A percentile compares a stretch with the other conserved stretches of the same genome.
These are phyloP conservation scores for Cossypha heuglini DNA, from an alignment of 2,797 vertebrate genomes.

Conservation along the genomic window DNA sequence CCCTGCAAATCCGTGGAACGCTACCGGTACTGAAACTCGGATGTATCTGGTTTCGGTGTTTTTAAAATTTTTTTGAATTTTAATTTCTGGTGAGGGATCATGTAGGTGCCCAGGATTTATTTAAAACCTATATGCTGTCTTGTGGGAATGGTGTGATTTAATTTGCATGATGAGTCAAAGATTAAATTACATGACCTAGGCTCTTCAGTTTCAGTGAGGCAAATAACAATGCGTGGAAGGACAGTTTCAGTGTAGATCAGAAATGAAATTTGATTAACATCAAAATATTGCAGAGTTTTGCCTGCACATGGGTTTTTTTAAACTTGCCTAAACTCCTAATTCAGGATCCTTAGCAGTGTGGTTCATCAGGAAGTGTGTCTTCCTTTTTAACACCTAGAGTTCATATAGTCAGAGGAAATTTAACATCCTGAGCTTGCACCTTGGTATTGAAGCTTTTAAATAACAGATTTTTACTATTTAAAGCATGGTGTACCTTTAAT, in stretches of 20 bases:
- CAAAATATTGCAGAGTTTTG: neutral
- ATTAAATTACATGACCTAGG: constrained; percentile 31
- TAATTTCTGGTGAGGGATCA: neutral
- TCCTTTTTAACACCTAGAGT: neutral
- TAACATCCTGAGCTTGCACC: neutral
- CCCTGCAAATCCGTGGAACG: neutral
- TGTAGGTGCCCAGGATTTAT: neutral
- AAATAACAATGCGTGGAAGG: neutral
- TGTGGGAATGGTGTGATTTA: constrained; percentile 39
- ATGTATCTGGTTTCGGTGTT: neutral
- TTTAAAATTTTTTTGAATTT: neutral
- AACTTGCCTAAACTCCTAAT: neutral
- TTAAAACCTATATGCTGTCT: neutral
- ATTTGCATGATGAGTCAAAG: constrained; percentile 56
- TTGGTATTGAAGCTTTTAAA: neutral
- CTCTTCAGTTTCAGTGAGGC: constrained; percentile 24
- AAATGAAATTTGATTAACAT: neutral
- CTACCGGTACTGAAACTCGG: rapidly evolving
- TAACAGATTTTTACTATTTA: neutral
- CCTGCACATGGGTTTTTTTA: neutral
- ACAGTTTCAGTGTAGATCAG: neutral
- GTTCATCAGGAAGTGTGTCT: neutral
- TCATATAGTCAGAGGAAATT: neutral
- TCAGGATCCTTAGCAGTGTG: neutral
- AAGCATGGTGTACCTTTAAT: neutral